A percentile compares a stretch with the other conserved stretches of the same genome.
Evolutionary conservation across 2,888 invertebrate species (phyloP).

Genomic region (Podabrus alpinus): DNA sequence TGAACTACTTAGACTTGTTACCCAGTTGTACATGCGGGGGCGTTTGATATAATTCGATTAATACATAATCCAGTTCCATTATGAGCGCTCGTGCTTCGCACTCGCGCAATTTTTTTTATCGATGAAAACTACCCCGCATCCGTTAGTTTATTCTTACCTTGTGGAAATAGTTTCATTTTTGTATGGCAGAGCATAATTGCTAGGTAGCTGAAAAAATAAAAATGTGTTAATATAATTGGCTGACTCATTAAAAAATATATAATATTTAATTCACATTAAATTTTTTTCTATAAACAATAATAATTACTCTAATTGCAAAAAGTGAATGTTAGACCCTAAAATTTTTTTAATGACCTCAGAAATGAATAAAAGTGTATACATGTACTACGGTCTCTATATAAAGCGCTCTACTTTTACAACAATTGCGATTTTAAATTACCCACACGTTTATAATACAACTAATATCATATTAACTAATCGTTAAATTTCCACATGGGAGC

Average conservation of each 20-base stretch:
- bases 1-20: not conserved
- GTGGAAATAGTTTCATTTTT: constrained; percentile 51
- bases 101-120: too few species aligned
- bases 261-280: not conserved
- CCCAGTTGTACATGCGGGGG: not conserved
- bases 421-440: constrained; percentile 26
- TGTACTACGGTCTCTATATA: not conserved
- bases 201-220: constrained; percentile 50
- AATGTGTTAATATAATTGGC: not conserved
- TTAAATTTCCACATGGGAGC: constrained; percentile 5
- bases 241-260: not conserved
- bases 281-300: not conserved
- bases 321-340: not conserved
- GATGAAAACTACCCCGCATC: too few species aligned
- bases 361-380: not conserved
- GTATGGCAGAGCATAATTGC: constrained; percentile 51
- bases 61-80: not conserved
- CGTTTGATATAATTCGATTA: not conserved
- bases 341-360: constrained; percentile 3
- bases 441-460: constrained; percentile 6
- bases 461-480: constrained; percentile 8
- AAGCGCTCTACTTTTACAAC: constrained; percentile 5
- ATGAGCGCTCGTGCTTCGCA: too few species aligned
- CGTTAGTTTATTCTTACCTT: constrained; percentile 41
- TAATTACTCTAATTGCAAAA: not conserved